phyloP scores from a whole-genome alignment of 2,797 vertebrate genomes.

The Dromococcyx pavoninus region DNA sequence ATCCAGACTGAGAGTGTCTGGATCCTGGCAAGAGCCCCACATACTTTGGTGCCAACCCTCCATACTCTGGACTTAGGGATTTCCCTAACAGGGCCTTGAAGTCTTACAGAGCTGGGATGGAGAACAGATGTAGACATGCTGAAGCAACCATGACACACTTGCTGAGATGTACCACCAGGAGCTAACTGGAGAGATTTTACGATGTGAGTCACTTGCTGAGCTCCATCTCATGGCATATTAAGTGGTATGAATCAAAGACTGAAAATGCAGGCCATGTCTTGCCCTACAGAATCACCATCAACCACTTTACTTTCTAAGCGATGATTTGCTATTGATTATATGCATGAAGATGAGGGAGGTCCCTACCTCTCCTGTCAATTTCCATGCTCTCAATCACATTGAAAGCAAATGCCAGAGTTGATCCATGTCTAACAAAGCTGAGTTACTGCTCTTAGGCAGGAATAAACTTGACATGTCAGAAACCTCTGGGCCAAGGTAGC shows the following conservation, averaged over 20 bases:
- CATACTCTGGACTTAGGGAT: not conserved
- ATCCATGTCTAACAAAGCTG: not conserved
- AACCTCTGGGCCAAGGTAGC: not conserved
- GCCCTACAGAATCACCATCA: conserved; percentile 33
- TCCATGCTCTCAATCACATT: not conserved
- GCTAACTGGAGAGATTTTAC: not conserved
- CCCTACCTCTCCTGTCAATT: conserved; percentile 6
- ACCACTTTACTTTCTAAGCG: conserved; percentile 43
- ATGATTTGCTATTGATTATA: conserved; percentile 47
- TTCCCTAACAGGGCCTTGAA: not conserved
- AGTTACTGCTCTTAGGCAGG: not conserved
- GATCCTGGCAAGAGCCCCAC: not conserved
- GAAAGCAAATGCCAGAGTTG: not conserved
- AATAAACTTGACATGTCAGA: not conserved
- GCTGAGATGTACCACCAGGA: not conserved
- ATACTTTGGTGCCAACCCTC: not conserved
- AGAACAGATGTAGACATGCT: not conserved
- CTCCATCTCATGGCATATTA: conserved; percentile 11
- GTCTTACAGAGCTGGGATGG: not conserved
- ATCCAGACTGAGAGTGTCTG: not conserved
- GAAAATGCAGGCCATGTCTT: conserved; percentile 26
- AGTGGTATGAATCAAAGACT: conserved; percentile 34
- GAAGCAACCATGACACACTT: conserved; percentile 4
- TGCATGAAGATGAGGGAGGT: conserved; percentile 34
- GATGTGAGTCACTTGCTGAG: not conserved